Evolutionary conservation across 2,797 vertebrate species (phyloP).

Genomic region (Chaenodraco wilsoni): DNA sequence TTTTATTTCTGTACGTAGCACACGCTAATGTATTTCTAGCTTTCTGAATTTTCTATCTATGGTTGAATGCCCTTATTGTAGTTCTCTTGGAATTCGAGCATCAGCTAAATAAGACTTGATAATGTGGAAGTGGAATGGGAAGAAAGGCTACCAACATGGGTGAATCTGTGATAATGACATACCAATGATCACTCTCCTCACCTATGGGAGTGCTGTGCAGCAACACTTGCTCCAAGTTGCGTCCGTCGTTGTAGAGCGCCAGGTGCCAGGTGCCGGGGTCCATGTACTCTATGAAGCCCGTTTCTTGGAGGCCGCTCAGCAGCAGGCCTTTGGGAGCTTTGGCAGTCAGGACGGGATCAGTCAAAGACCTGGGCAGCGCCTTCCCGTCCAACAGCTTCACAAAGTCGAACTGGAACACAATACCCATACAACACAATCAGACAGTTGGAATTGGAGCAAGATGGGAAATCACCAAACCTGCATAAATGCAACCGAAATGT

Average conservation of each 20-base stretch:
- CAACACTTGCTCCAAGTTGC: slow-evolving; percentile 93
- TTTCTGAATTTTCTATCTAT: no score
- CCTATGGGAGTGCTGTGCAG: slow-evolving; percentile 93
- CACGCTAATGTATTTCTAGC: no score
- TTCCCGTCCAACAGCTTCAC: slow-evolving; percentile 96
- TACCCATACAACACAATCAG: slow-evolving; percentile 30
- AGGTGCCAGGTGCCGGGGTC: slow-evolving; percentile 96
- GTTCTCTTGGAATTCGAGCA: no score
- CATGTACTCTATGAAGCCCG: slow-evolving; percentile 97
- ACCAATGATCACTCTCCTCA: slow-evolving; percentile 63
- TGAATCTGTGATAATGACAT: not conserved
- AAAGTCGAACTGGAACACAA: slow-evolving; percentile 91
- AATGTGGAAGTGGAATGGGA: not conserved
- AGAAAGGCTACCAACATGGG: not conserved
- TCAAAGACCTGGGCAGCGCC: slow-evolving; percentile 90
- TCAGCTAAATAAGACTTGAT: no score
- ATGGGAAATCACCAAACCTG: slow-evolving; percentile 19
- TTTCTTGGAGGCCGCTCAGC: slow-evolving; percentile 92
- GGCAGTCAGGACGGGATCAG: slow-evolving; percentile 85
- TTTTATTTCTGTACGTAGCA: no score
- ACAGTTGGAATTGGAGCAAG: slow-evolving; percentile 7
- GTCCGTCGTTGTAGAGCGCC: slow-evolving; percentile 95
- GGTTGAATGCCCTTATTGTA: no score
- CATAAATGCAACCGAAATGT: slow-evolving; percentile 21
- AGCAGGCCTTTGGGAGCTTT: slow-evolving; percentile 90